Conservation (phyloP, 1,140 invertebrate genomes). For the Aphaenogaster floridana region DNA sequence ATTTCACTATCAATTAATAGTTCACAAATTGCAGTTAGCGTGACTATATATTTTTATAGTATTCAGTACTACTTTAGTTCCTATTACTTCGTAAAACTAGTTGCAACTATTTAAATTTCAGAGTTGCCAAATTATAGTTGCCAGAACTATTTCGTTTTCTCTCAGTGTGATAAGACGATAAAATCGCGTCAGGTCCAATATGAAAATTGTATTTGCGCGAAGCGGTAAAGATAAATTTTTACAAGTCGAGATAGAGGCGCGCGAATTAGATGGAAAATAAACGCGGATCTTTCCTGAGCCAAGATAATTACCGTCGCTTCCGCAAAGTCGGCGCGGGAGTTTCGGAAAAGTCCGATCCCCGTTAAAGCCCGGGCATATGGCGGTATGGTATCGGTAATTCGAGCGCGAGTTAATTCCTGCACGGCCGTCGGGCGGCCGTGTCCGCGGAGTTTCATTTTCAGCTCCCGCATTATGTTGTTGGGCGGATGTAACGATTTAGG, state of each 20-base stretch:
- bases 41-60: too few relatives aligned
- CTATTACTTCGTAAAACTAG: too few relatives aligned
- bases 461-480: slow-evolving; percentile 67
- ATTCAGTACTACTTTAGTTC: too few relatives aligned
- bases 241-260: not conserved
- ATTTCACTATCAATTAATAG: too few relatives aligned
- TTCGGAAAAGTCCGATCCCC: slow-evolving; percentile 41
- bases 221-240: not conserved
- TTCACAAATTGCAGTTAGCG: too few relatives aligned
- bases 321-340: not conserved
- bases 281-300: not conserved
- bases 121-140: too few relatives aligned
- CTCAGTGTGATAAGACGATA: not conserved
- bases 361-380: slow-evolving; percentile 52
- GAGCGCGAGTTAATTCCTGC: slow-evolving; percentile 55
- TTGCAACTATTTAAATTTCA: too few relatives aligned
- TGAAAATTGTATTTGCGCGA: not conserved
- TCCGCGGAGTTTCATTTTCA: slow-evolving; percentile 67
- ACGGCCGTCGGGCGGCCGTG: slow-evolving; percentile 28
- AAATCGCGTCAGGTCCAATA: not conserved
- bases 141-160: too few relatives aligned
- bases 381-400: slow-evolving; percentile 56
- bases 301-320: not conserved
- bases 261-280: not conserved
- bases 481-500: slow-evolving; percentile 68